Conservation (phyloP, 2,113 vertebrate species). For the Puffinus mauretanicus region DNA sequence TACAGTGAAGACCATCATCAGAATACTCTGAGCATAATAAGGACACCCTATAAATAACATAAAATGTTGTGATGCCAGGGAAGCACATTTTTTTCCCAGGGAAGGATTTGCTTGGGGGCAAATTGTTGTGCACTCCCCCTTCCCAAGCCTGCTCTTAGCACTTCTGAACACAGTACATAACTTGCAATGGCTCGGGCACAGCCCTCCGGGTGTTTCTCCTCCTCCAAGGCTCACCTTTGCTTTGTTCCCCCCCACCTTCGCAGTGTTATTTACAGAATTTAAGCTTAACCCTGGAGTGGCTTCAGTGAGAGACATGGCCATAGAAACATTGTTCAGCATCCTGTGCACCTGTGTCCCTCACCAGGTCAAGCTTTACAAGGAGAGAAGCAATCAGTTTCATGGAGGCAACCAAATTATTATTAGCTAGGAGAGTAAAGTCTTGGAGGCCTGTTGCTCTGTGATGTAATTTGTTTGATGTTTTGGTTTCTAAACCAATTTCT, state of each 20-base stretch:
- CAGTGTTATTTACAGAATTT: neutral
- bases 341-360: neutral
- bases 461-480: neutral
- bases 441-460: neutral
- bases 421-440: neutral
- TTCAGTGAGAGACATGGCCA: neutral
- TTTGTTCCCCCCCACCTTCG: neutral
- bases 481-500: too few relatives aligned
- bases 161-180: neutral
- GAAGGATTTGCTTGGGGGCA: neutral
- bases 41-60: neutral
- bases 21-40: neutral
- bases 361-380: neutral
- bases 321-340: neutral
- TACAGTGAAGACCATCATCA: neutral
- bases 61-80: neutral
- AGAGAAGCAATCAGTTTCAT: neutral
- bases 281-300: neutral
- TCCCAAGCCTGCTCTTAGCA: neutral
- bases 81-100: neutral
- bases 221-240: neutral
- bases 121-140: neutral
- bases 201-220: fast-evolving
- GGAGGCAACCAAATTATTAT: neutral
- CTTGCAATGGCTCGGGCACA: neutral